Base-by-base conservation (phyloP, 2,113 vertebrate genomes). In the Octodon degus region DNA sequence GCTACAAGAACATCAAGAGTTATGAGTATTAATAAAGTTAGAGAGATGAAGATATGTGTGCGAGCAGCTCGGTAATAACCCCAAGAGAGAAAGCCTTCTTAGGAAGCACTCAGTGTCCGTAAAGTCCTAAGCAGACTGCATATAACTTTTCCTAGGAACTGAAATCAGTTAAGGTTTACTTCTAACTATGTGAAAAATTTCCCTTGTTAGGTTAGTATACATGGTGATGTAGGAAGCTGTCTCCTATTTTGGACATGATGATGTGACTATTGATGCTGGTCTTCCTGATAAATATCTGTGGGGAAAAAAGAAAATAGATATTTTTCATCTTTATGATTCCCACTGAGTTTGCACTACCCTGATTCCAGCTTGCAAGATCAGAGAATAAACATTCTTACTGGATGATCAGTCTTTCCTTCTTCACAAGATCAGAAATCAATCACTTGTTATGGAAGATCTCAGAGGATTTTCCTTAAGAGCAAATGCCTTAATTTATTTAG, bases 1-100 rank as follows among this genome's bases (percentile, higher is more conserved):
- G 25, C 27, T 47, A 72, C 24, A 13, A 4, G 30, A 60, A 34
- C 67, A 27, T 27, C 81, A 16, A 5, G 2, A n/a, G 19, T 47
- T 70, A 53, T 19, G 9, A 1, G 20, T 53, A 34, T 81, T 9
- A 63, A 63, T 30, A 86, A 86, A 24, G 1, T 60, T 24, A 25
- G 0, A 90, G 0, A 68, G 40, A 63, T 22, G 34, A 1, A 81
- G 10, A 3, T 7, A 0, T 63, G 5, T 0, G 24, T 34, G 1
- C 30, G 30, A 81, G 13, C 65, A 47, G 1, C 6, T 65, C 32
- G 2, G 60, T 50, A 58, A 53, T n/a, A 1, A 47, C 79, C 67
- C 6, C 32, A 76, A 87, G 19, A 55, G 0, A 8, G 72, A 82
- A 11, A 40, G 2, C 10, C 2, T 72, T 85, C 74, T 76, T 11